Conservation (phyloP, 2,888 invertebrate species). For the Thecophora atra region DNA sequence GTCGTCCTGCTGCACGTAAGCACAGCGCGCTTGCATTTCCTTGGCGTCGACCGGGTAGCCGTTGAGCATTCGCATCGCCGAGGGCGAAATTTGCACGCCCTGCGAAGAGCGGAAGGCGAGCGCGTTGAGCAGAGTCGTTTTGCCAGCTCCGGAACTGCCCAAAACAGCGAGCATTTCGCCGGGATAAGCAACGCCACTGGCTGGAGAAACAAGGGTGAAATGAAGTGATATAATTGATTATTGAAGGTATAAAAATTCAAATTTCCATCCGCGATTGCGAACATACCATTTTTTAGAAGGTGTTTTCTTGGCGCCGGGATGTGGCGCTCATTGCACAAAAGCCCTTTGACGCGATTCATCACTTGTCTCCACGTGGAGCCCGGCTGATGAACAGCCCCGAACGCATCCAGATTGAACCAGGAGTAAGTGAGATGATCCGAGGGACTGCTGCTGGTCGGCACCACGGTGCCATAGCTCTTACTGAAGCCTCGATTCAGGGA, state of each 20-base stretch:
- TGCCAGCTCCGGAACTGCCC: constrained; percentile 93
- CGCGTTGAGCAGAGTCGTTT: constrained; percentile 91
- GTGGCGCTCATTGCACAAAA: constrained; percentile 61
- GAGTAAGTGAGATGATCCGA: constrained; percentile 73
- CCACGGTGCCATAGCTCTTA: constrained; percentile 61
- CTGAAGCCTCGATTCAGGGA: constrained; percentile 53
- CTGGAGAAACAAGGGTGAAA: constrained; percentile 63
- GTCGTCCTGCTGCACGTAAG: constrained; percentile 95
- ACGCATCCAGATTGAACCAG: constrained; percentile 83
- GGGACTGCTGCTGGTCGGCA: constrained; percentile 45
- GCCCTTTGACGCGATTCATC: constrained; percentile 68
- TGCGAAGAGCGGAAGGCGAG: constrained; percentile 82
- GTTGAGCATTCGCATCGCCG: constrained; percentile 74
- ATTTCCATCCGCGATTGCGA: neutral
- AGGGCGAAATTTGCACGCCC: constrained; percentile 72
- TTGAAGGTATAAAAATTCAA: neutral
- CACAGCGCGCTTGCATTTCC: constrained; percentile 79
- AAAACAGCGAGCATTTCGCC: constrained; percentile 88
- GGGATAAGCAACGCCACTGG: constrained; percentile 83
- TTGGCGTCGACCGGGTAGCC: constrained; percentile 79
- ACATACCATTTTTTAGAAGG: constrained; percentile 77
- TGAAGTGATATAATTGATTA: neutral
- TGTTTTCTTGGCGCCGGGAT: constrained; percentile 71
- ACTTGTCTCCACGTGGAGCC: constrained; percentile 62
- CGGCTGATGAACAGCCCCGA: constrained; percentile 70